phyloP scores from a whole-genome alignment of 1,140 invertebrate genomes.

The Heliconius hermathena region DNA sequence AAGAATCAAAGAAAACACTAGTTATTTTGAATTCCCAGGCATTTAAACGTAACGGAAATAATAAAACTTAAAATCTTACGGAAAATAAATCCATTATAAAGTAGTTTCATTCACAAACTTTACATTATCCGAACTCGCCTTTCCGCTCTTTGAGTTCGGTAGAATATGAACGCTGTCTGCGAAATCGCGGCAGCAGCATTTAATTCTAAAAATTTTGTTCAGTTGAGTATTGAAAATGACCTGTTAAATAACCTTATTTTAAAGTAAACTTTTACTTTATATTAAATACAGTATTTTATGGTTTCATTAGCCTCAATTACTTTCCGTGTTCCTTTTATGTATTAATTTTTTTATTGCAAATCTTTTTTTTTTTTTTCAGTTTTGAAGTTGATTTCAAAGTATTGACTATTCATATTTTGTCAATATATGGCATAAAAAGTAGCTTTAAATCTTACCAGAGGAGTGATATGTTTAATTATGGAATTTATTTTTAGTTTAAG shows the following conservation, averaged over 20 bases:
- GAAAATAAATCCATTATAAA: conserved; percentile 2
- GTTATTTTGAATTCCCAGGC: background rate
- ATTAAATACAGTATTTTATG: no score
- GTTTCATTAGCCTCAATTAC: background rate
- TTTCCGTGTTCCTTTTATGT: no score
- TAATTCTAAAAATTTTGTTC: background rate
- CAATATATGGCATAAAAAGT: no score
- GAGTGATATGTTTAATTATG: no score
- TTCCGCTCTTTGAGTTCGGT: conserved; percentile 1
- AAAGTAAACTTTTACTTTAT: background rate
- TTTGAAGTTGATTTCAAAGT: no score
- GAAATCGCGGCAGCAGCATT: background rate
- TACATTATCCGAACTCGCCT: conserved; percentile 5
- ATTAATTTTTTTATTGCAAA: no score
- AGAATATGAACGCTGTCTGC: conserved; percentile 12
- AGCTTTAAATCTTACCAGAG: no score
- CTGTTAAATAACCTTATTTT: background rate
- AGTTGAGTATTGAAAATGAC: background rate
- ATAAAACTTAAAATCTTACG: background rate
- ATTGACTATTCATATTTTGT: no score
- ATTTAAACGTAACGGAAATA: background rate
- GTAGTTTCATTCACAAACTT: conserved; percentile 6
- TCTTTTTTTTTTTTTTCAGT: no score
- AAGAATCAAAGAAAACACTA: no score
- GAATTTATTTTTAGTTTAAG: no score